A percentile compares a stretch with the other conserved stretches of the same genome.
Evolutionary conservation across 2,797 vertebrate genomes (phyloP).

Genomic region (Sebastes reedi): DNA sequence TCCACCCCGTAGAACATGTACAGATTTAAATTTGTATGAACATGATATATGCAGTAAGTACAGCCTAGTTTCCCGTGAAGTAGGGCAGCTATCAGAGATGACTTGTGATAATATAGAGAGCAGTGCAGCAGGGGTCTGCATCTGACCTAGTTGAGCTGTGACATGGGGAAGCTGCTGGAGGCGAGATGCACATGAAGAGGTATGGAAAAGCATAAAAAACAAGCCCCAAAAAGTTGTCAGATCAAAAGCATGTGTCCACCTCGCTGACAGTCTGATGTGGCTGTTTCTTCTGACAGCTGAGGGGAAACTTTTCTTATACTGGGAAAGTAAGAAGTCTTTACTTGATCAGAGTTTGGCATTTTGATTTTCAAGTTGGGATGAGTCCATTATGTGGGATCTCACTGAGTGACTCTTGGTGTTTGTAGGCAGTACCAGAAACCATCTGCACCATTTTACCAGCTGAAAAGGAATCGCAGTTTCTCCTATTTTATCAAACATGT

Average conservation of each 20-base stretch:
- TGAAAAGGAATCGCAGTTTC: too few species aligned
- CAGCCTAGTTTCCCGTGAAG: neutral
- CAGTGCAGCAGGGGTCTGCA: slow-evolving; percentile 11
- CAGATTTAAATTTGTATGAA: too few species aligned
- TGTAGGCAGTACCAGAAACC: too few species aligned
- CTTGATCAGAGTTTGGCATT: neutral
- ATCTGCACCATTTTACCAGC: too few species aligned
- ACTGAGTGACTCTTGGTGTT: too few species aligned
- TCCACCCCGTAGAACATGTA: too few species aligned
- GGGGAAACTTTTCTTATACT: neutral
- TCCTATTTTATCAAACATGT: too few species aligned
- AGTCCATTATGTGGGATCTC: too few species aligned
- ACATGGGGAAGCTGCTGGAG: neutral
- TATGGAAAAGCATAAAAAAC: neutral
- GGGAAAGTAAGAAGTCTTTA: neutral
- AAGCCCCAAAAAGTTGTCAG: neutral
- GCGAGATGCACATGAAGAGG: slow-evolving; percentile 1
- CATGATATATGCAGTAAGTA: neutral
- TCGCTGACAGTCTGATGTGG: neutral
- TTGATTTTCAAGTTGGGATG: neutral
- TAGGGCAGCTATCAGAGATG: neutral
- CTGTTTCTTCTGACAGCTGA: too few species aligned
- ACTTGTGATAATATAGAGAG: neutral
- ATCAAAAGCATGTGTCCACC: neutral
- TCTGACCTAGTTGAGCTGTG: slow-evolving; percentile 34